Evolutionary conservation across 2,113 vertebrate species (phyloP), one percentile per base, ranked within the genome.

Genomic region (Vidua macroura): DNA sequence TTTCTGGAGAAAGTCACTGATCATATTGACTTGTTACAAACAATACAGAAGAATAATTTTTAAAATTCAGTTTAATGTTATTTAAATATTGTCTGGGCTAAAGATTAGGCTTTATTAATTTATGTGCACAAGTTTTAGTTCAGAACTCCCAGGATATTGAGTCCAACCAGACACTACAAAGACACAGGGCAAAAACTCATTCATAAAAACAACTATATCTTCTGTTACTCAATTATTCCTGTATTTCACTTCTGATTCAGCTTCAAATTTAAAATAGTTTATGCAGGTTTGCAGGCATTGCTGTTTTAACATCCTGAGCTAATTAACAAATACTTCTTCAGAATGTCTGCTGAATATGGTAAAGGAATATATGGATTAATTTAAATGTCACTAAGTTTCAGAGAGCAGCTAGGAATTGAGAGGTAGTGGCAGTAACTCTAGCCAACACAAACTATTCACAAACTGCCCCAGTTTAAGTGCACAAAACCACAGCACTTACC

Each of bases 41-140:
- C 67, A 93, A 93, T 96, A 96, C 88, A 96, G 73, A 96, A 13
- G 83, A 96, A 89, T 56, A 0, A 60, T 70, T 92, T 97, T 96
- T 88, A 55, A 93, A 96, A 94, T 75, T 90, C 93, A 95, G 90
- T 97, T 95, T 96, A 97, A 96, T 96, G 73, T 94, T 95, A 94
- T 91, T 95, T 94, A 96, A 95, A 81, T 96, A 95, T 90, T 81
- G 83, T 95, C 52, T 92, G 93, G 85, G 90, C 92, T 97, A 81
- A 94, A 94, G 87, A 92, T 94, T 92, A 95, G 92, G 76, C 90
- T 97, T 97, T 94, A 96, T 97, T 95, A 88, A 86, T 93, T 91
- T 95, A 91, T 88, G 93, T 93, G 90, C 94, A 97, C 90, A 96
- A 86, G 73, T 94, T 92, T 92, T 77, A 94, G 93, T 78, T 94